Evolutionary conservation across 2,113 vertebrate species (phyloP), one percentile per base, ranked within the genome.

Genomic region (Pan paniscus): DNA sequence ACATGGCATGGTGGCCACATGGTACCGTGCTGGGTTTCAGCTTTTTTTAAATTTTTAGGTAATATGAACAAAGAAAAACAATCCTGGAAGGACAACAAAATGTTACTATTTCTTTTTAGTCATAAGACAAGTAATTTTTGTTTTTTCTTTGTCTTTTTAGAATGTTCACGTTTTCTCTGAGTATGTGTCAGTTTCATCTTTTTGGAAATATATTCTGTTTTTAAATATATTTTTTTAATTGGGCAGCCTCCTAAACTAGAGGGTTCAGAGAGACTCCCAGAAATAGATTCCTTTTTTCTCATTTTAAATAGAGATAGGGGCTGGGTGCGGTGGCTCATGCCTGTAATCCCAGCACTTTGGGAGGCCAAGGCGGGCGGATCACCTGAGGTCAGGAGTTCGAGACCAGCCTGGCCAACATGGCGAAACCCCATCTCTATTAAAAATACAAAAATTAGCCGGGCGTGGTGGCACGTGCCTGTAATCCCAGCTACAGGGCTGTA

Each of bases 81-180:
- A 50, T 14, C 10, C 64, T 14, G 10, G 38, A 55, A 82, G 43
- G 57, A 80, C 22, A 16, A 22, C 22, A 38, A 84, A 30, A 55
- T 30, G 8, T 48, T 40, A 73, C 18, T 35, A 59, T 25, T 96
- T 89, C 46, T 57, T 95, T 86, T 73, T 10, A 91, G 76, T 72
- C 32, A 17, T 16, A 67, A 38, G 25, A 35, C 30, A 43, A 94
- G 25, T 25, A 38, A 57, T 43, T 40, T 93, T 81, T 43, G 17
- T 40, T 43, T 88, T 92, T 40, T 80, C 23, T 68, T 64, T 46
- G 11, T 50, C 55, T 48, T 84, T 23, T 70, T 20, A 46, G 57
- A 59, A 68, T 2, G 7, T 17, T 52, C 16, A 22, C 16, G 2
- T 80, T 94, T 89, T 79, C 91, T 85, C 52, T 17, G 30, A 72